Percentiles rank a stretch among this genome's conserved stretches.
Conservation (phyloP, 2,113 vertebrate species). For the Sus scrofa region DNA sequence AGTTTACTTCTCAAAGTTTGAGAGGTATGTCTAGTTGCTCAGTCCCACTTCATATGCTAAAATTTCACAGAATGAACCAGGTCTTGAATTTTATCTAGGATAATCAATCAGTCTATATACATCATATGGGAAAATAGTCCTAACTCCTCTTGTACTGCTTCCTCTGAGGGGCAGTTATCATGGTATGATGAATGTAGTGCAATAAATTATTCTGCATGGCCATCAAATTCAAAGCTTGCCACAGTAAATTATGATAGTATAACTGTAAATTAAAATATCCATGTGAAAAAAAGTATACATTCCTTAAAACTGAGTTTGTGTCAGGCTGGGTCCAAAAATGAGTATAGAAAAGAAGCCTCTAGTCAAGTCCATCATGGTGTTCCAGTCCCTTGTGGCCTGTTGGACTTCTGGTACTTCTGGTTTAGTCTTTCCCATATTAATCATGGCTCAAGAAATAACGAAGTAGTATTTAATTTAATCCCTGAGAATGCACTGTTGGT, state of each 20-base stretch:
- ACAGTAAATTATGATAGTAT: background rate
- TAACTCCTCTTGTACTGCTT: background rate
- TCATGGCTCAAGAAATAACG: background rate
- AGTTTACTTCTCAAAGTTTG: background rate
- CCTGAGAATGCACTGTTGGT: background rate
- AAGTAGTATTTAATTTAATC: background rate
- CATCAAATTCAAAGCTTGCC: background rate
- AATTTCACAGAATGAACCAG: background rate
- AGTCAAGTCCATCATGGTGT: too few species aligned
- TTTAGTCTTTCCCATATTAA: background rate
- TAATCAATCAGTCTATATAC: background rate
- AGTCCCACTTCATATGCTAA: background rate
- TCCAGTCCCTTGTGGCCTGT: background rate
- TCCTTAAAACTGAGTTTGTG: background rate
- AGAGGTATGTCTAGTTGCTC: background rate
- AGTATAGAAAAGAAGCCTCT: background rate
- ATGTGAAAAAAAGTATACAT: background rate
- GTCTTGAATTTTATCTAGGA: background rate
- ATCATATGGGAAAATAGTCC: background rate
- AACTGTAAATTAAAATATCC: background rate
- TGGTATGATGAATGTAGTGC: background rate
- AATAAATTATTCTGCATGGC: background rate
- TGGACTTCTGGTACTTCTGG: background rate
- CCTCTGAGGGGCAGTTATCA: background rate
- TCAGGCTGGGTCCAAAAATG: background rate